Percentiles rank a stretch among this genome's conserved stretches.
phyloP scores from a whole-genome alignment of 1,140 invertebrate species.

The Tetraneura akinire region DNA sequence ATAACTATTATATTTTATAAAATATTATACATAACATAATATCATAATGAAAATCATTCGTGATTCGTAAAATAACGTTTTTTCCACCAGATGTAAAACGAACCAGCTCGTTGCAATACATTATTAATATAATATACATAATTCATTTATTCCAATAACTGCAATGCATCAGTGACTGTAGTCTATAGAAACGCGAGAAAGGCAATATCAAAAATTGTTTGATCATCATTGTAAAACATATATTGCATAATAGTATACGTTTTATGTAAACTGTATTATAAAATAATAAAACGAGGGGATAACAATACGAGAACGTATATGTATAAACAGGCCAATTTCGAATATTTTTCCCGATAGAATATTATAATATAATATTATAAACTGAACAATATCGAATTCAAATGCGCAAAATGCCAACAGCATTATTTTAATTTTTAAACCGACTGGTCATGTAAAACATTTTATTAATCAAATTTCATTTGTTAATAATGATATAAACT shows the following conservation, averaged over 20 bases:
- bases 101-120: not conserved
- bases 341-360: not conserved
- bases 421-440: no score
- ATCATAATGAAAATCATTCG: not conserved
- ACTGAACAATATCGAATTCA: not conserved
- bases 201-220: constrained; percentile 4
- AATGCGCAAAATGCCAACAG: not conserved
- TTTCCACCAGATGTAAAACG: not conserved
- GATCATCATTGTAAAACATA: not conserved
- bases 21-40: not conserved
- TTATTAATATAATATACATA: not conserved
- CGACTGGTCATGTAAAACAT: no score
- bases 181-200: constrained; percentile 3
- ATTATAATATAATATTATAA: no score
- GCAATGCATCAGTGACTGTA: not conserved
- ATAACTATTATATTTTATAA: no score
- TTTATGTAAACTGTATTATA: not conserved
- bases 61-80: not conserved
- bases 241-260: not conserved
- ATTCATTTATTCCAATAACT: not conserved
- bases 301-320: not conserved
- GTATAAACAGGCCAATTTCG: no score
- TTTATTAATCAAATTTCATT: no score
- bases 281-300: not conserved
- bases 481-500: no score